A percentile compares a stretch with the other conserved stretches of the same genome.
These are phyloP conservation scores for Manis crassicaudata DNA, from an alignment of 2,797 vertebrate genomes.

Conservation along the genomic window DNA sequence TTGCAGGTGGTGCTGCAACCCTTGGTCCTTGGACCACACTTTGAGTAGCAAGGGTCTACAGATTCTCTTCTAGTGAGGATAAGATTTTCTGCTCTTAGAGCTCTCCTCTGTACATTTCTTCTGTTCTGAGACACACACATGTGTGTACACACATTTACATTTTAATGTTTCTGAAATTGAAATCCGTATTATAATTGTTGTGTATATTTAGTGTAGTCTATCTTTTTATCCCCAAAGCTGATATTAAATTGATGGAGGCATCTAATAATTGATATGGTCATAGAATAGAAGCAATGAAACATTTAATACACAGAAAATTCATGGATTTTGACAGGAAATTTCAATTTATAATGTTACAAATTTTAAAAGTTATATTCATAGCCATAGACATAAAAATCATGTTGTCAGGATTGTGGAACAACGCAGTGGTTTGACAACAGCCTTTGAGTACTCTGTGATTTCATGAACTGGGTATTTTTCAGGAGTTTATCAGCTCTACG, in stretches of 20 bases:
- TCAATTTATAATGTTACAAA: background rate
- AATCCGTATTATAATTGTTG: background rate
- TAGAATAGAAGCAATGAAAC: constrained; percentile 10
- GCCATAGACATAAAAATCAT: background rate
- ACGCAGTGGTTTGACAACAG: background rate
- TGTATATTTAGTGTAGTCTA: background rate
- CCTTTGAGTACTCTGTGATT: background rate
- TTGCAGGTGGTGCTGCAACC: background rate
- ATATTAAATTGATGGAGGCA: background rate
- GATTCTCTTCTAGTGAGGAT: background rate
- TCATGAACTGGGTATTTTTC: constrained; percentile 67
- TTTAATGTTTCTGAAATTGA: background rate
- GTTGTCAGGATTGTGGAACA: background rate
- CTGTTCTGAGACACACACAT: background rate
- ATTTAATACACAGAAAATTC: background rate
- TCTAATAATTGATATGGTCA: background rate
- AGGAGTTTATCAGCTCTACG: constrained; percentile 88
- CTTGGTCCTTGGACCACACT: background rate
- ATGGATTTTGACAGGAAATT: background rate
- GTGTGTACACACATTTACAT: background rate
- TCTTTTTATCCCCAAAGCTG: background rate
- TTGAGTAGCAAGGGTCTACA: background rate
- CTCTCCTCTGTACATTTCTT: background rate
- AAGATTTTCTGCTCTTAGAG: background rate
- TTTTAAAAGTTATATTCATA: background rate